These are phyloP conservation scores for Manacus vitellinus DNA, from an alignment of 2,113 vertebrate genomes.

Conservation along the genomic window DNA sequence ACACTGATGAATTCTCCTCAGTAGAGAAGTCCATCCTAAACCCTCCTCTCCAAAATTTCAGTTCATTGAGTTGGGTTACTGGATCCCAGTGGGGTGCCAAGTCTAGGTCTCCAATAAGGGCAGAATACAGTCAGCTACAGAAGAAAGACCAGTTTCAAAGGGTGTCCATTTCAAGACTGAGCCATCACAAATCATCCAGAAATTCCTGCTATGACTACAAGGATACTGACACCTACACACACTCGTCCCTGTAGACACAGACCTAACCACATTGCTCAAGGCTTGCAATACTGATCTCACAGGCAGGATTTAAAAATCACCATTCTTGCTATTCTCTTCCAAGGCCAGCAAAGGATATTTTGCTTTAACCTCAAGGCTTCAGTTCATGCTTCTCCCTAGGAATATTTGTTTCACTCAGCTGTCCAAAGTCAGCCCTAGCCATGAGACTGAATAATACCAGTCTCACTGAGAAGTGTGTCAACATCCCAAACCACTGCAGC, in stretches of 20 bases:
- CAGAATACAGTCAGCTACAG: neutral
- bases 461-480: neutral
- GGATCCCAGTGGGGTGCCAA: neutral
- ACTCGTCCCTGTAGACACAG: neutral
- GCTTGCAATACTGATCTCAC: neutral
- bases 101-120: neutral
- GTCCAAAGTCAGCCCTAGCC: neutral
- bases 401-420: neutral
- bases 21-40: neutral
- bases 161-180: neutral
- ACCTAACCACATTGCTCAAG: neutral
- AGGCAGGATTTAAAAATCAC: neutral
- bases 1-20: neutral
- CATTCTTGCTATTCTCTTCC: neutral
- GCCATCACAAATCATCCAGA: neutral
- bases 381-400: neutral
- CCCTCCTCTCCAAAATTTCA: neutral
- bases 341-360: neutral
- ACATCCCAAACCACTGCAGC: conserved; percentile 15
- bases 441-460: neutral
- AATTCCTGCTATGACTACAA: neutral
- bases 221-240: neutral
- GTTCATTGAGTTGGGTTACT: neutral
- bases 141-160: neutral
- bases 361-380: neutral